Conservation (phyloP, 1,140 invertebrate species). For the Drosophila kohkoa region DNA sequence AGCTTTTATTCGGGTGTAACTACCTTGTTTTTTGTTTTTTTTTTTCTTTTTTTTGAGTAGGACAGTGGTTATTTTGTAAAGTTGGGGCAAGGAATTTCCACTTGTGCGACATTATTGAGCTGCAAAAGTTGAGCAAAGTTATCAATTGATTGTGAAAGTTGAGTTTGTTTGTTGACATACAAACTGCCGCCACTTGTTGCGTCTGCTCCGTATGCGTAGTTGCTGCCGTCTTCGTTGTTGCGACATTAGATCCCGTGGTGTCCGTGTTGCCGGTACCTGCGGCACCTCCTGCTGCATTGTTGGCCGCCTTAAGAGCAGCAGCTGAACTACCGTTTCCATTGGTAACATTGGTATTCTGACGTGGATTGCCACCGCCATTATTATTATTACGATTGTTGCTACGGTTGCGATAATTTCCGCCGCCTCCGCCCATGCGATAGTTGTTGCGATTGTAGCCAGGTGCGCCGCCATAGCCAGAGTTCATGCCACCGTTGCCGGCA, state of each 20-base stretch:
- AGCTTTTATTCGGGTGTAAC: slow-evolving; percentile 48
- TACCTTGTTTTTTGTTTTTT: slow-evolving; percentile 49
- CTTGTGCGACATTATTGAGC: slow-evolving; percentile 76
- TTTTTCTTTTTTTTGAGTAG: slow-evolving; percentile 67
- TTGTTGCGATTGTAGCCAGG: slow-evolving; percentile 73
- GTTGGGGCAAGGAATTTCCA: slow-evolving; percentile 44
- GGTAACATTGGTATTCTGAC: slow-evolving; percentile 56
- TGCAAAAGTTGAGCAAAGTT: slow-evolving; percentile 14
- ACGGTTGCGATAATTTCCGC: slow-evolving; percentile 68
- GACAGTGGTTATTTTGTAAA: slow-evolving; percentile 52
- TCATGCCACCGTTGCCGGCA: slow-evolving; percentile 70
- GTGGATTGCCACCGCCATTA: slow-evolving; percentile 46
- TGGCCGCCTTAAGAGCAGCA: slow-evolving; percentile 69
- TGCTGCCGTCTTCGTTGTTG: slow-evolving; percentile 66
- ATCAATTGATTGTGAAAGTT: background rate
- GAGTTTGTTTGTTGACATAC: slow-evolving; percentile 38
- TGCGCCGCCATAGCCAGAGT: slow-evolving; percentile 73
- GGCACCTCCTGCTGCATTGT: slow-evolving; percentile 42
- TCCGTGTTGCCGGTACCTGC: slow-evolving; percentile 47
- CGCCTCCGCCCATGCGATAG: slow-evolving; percentile 67
- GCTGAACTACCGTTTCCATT: slow-evolving; percentile 69
- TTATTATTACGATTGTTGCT: slow-evolving; percentile 74
- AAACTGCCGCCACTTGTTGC: slow-evolving; percentile 77
- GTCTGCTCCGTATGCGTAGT: slow-evolving; percentile 71
- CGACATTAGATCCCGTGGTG: slow-evolving; percentile 46